A percentile compares a stretch with the other conserved stretches of the same genome.
phyloP scores from a whole-genome alignment of 2,113 vertebrate genomes.

The Perca flavescens region DNA sequence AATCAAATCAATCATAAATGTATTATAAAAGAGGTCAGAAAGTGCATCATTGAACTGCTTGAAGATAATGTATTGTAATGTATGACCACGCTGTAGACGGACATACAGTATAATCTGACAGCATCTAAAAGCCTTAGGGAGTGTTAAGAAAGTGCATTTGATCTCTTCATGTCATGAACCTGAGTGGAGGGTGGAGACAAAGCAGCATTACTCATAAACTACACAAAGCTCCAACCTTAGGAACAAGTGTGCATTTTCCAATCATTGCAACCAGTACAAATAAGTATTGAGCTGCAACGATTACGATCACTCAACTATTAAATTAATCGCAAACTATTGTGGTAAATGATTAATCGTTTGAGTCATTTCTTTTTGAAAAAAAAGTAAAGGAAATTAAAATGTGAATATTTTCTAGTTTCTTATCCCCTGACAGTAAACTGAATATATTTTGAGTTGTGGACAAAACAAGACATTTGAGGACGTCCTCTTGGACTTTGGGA shows the following conservation, averaged over 20 bases:
- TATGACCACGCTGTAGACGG: not conserved
- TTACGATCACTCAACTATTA: no score
- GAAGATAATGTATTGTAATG: not conserved
- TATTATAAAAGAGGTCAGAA: not conserved
- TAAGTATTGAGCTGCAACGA: not conserved
- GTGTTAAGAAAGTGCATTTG: not conserved
- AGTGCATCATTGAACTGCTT: not conserved
- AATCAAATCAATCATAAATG: not conserved
- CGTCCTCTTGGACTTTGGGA: no score
- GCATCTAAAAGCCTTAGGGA: not conserved
- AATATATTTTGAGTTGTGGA: no score
- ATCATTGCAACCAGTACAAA: not conserved
- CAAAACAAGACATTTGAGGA: no score
- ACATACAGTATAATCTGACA: not conserved
- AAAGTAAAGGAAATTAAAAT: no score
- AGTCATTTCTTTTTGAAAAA: no score
- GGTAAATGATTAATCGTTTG: no score
- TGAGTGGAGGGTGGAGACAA: constrained; percentile 35
- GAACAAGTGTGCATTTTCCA: constrained; percentile 7
- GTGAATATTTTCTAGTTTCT: no score
- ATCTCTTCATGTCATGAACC: constrained; percentile 31
- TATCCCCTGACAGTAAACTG: no score
- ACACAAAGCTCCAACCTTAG: not conserved
- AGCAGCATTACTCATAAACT: not conserved
- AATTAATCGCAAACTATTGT: no score